These are phyloP conservation scores for Nezara viridula DNA, from an alignment of 2,888 invertebrate species.

Conservation along the genomic window DNA sequence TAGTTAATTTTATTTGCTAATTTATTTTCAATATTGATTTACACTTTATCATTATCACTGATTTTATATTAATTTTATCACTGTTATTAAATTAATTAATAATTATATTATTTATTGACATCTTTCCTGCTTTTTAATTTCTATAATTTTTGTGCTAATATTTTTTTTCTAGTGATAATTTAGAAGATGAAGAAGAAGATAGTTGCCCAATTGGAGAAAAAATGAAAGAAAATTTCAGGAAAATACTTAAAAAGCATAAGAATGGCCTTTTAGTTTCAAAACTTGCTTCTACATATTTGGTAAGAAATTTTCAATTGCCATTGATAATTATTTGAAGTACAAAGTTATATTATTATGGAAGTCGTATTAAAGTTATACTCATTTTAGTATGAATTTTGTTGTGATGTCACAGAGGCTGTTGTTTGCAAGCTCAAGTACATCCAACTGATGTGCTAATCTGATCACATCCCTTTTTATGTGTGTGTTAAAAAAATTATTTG, in stretches of 20 bases:
- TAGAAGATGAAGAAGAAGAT: not conserved
- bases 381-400: not conserved
- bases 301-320: not conserved
- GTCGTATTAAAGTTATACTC: not conserved
- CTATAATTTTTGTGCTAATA: not conserved
- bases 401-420: too few species aligned
- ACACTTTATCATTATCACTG: too few species aligned
- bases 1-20: too few species aligned
- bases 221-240: slow-evolving; percentile 51
- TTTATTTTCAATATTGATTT: too few species aligned
- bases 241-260: slow-evolving; percentile 36
- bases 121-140: too few species aligned
- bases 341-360: not conserved
- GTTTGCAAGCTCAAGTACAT: not conserved
- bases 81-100: too few species aligned
- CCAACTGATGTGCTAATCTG: too few species aligned
- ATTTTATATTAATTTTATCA: too few species aligned
- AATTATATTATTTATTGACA: too few species aligned
- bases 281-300: slow-evolving; percentile 29
- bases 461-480: too few species aligned
- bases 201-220: slow-evolving; percentile 10
- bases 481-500: too few species aligned
- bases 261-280: slow-evolving; percentile 44
- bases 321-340: not conserved
- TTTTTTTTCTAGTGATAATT: slow-evolving; percentile 7